Base-by-base conservation (phyloP, 92 coral and sea anemone genomes). In the Scolanthus callimorphus region DNA sequence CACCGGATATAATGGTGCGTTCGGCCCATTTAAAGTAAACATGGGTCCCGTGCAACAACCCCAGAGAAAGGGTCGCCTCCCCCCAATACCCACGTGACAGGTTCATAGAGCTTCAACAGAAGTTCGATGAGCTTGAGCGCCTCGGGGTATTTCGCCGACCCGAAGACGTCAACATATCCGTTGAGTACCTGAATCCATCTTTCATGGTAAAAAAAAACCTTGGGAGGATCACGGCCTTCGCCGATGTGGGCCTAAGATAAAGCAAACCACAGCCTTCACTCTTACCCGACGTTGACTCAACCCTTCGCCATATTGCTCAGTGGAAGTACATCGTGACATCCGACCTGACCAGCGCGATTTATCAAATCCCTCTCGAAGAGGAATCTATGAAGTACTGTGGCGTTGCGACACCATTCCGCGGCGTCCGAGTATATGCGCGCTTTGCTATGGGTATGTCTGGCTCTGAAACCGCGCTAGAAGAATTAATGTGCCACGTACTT, bases 251-350 rank as follows among this genome's bases (percentile, higher is more conserved):
- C 17, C 69, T n/a, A n/a, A n/a, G 73, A 2, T 78, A 71, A n/a
- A 70, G 73, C 39, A 56, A 61, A 38, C 79, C 85, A 25, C n/a
- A n/a, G n/a, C 81, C 74, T 19, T 80, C 71, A 23, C 43, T 80
- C 13, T 31, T 65, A 21, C 81, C 86, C 6, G 59, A 72, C 24
- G 86, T 80, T 4, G 81, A 80, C 64, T 31, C 77, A 48, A 73
- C 76, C 50, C 51, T 80, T 19, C 81, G 81, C 6, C 86, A 58
- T 47, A 80, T 73, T 27, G 60, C 76, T 20, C 66, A 71, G 20
- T 71, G 80, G 85, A 55, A 63, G 29, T 69, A 64, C 79, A 3
- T 69, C 2, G 52, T 57, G 31, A 34, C 17, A 38, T 30, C 85
- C 13, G 74, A 69, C 21, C 45, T 77, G 25, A 49, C 67, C 20